A percentile compares a stretch with the other conserved stretches of the same genome.
Evolutionary conservation across 2,888 invertebrate genomes (phyloP).

Genomic region (Sepioteuthis lessoniana): DNA sequence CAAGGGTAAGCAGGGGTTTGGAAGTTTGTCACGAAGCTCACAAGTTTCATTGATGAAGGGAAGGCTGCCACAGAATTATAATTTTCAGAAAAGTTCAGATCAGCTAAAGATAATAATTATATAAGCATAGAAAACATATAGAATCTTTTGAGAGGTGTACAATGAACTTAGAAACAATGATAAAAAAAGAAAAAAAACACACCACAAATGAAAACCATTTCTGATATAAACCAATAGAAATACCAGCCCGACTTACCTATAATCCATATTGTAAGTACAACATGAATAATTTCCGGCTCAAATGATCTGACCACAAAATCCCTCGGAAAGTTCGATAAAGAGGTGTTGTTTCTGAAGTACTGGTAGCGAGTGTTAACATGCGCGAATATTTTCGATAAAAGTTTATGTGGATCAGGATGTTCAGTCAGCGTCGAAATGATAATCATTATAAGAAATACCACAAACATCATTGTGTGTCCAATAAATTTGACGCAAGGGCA

Average conservation of each 20-base stretch:
- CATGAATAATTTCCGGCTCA: conserved; percentile 61
- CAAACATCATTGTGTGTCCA: conserved; percentile 69
- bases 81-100: too few relatives aligned
- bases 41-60: too few relatives aligned
- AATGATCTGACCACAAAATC: conserved; percentile 60
- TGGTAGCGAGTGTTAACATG: conserved; percentile 51
- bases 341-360: conserved; percentile 50
- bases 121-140: too few relatives aligned
- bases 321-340: conserved; percentile 51
- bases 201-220: too few relatives aligned
- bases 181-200: too few relatives aligned
- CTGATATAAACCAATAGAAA: not conserved
- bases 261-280: conserved; percentile 63
- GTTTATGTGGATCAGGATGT: conserved; percentile 52
- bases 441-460: conserved; percentile 67
- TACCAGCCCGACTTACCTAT: conserved; percentile 55
- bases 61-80: too few relatives aligned
- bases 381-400: conserved; percentile 50
- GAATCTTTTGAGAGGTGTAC: too few relatives aligned
- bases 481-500: conserved; percentile 72
- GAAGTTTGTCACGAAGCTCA: too few relatives aligned
- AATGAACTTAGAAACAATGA: too few relatives aligned
- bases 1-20: too few relatives aligned
- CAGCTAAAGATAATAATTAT: too few relatives aligned
- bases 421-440: conserved; percentile 64